A percentile compares a stretch with the other conserved stretches of the same genome.
These are phyloP conservation scores for Paradoxurus hermaphroditus DNA, from an alignment of 2,113 vertebrate genomes.

Conservation along the genomic window DNA sequence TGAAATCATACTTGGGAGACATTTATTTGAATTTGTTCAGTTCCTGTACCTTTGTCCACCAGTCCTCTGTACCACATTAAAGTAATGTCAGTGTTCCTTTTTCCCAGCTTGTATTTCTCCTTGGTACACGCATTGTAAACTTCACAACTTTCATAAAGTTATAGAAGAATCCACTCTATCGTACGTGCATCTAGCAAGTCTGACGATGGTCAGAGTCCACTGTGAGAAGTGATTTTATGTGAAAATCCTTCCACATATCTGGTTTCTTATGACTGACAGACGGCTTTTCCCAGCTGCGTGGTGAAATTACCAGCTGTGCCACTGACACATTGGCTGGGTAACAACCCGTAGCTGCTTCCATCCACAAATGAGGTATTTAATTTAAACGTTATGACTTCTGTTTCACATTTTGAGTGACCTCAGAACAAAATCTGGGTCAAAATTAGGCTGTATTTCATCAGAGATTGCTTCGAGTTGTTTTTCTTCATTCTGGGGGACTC, in stretches of 20 bases:
- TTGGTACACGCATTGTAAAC: not conserved
- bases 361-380: not conserved
- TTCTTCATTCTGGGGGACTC: not conserved
- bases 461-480: not conserved
- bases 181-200: not conserved
- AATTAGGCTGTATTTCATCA: not conserved
- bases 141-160: not conserved
- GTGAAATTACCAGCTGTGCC: not conserved
- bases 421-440: slow-evolving; percentile 23
- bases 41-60: not conserved
- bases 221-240: not conserved
- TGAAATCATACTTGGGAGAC: slow-evolving; percentile 3
- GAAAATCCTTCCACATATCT: not conserved
- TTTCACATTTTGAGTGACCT: slow-evolving; percentile 30
- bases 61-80: not conserved
- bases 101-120: not conserved
- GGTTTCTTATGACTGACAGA: slow-evolving; percentile 17
- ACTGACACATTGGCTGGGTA: not conserved
- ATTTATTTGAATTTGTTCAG: slow-evolving; percentile 27
- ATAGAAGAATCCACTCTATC: not conserved
- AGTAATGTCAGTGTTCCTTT: not conserved
- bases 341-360: not conserved
- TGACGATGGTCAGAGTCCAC: not conserved
- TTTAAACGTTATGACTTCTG: not conserved
- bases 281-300: slow-evolving; percentile 31